Base-by-base conservation (phyloP, 2,888 invertebrate genomes). In the Torymus tubicola region DNA sequence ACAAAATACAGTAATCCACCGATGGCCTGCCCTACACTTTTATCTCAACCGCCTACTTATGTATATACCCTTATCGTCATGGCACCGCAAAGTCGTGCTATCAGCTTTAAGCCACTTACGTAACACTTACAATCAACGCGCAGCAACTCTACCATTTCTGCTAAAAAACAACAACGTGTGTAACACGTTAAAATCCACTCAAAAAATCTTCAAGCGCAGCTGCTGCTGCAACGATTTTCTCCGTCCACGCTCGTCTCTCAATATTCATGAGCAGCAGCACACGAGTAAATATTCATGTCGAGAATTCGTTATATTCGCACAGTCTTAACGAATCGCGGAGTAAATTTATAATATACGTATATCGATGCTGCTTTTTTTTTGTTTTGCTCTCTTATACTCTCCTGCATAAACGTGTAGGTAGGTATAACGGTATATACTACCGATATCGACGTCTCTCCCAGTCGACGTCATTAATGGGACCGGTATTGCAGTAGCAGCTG, bases 221-320 rank as follows among this genome's bases (percentile, higher is more conserved):
- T 5, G 31, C 31, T 31, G 31, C 31, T 31, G 42, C 42, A 8
- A 42, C 42, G 10, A 8, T 42, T 42, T 42, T 42, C n/a, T 8
- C 31, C 31, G 3, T 31, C 31, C 31, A 3, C 31, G 5, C 31
- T 31, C 8, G 3, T 31, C 68, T 42, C 61, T 79, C 63, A 73
- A 79, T 79, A 79, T 79, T 79, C 78, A 78, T 63, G 78, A 78
- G 31, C 21, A 21, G 21, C 21, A 21, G 21, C 21, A 8, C 42
- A 8, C 61, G 76, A 13, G 61, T 76, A 81, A 81, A 84, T 82
- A 76, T 82, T 78, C 80, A 81, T 80, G 82, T 78, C 64, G 67
- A 72, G 67, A 72, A 72, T 76, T 71, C 68, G 21, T 21, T 21
- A 21, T 21, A 72, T 78, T 81, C 78, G 79, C 78, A 13, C 78